These are phyloP conservation scores for Nomada fabriciana DNA, from an alignment of 2,888 invertebrate species.

Conservation along the genomic window DNA sequence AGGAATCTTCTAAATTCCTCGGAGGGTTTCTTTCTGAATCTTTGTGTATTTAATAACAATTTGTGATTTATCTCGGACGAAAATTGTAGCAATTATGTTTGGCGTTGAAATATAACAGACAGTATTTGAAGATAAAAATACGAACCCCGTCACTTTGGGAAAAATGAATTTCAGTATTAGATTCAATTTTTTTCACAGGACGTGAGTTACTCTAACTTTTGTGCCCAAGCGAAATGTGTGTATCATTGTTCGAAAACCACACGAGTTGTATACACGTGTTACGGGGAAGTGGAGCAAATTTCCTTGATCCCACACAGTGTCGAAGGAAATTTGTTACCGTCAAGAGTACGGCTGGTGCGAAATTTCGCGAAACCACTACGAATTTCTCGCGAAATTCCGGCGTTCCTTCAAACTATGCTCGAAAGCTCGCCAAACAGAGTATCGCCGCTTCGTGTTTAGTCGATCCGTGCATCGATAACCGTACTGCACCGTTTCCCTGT, in stretches of 20 bases:
- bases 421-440: slow-evolving; percentile 13
- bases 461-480: slow-evolving; percentile 23
- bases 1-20: too few species aligned
- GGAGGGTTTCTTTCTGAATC: too few species aligned
- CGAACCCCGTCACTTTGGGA: too few species aligned
- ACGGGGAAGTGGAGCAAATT: background rate
- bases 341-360: slow-evolving; percentile 9
- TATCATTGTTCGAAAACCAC: background rate
- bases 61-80: too few species aligned
- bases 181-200: too few species aligned
- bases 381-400: slow-evolving; percentile 32
- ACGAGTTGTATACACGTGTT: background rate
- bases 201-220: background rate
- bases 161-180: too few species aligned
- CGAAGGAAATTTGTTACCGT: slow-evolving; percentile 36
- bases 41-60: too few species aligned
- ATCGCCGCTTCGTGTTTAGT: slow-evolving; percentile 1
- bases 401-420: slow-evolving; percentile 23
- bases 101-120: too few species aligned
- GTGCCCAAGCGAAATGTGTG: background rate
- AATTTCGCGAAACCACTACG: slow-evolving; percentile 20
- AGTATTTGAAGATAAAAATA: too few species aligned
- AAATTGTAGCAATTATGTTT: too few species aligned
- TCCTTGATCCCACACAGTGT: slow-evolving; percentile 13
- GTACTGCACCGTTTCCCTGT: background rate